phyloP scores from a whole-genome alignment of 2,797 vertebrate genomes.

The Gouania willdenowi region DNA sequence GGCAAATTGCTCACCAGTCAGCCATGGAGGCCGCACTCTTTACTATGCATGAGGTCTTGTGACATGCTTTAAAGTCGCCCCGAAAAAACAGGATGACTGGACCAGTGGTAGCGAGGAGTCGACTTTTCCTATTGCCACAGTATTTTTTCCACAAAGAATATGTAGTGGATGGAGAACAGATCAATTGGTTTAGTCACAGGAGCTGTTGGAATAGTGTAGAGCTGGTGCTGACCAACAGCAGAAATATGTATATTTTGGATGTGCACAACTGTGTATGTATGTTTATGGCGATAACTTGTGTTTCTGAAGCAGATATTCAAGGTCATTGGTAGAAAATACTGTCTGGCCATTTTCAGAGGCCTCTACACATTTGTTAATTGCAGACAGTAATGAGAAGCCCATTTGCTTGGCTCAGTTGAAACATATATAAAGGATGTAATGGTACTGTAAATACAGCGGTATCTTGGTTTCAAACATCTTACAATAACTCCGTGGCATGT shows the following conservation, averaged over 20 bases:
- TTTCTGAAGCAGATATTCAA: background rate
- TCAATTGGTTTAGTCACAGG: conserved; percentile 38
- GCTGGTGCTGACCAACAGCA: conserved; percentile 23
- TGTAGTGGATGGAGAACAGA: conserved; percentile 41
- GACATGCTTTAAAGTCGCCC: conserved; percentile 97
- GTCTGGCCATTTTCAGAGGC: no score
- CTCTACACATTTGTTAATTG: no score
- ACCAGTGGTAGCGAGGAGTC: conserved; percentile 44
- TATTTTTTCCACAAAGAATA: conserved; percentile 54
- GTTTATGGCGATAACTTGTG: background rate
- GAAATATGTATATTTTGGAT: conserved; percentile 6
- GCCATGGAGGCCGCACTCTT: conserved; percentile 79
- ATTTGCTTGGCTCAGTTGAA: no score
- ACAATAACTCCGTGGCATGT: no score
- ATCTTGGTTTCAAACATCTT: no score
- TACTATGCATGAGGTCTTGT: conserved; percentile 98
- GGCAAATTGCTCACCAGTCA: conserved; percentile 81
- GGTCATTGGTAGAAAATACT: no score
- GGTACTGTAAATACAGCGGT: no score
- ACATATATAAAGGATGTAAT: no score
- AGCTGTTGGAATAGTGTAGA: conserved; percentile 19
- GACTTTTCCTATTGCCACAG: conserved; percentile 52
- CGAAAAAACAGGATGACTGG: conserved; percentile 75
- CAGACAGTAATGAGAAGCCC: no score
- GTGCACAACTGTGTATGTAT: background rate